phyloP scores from a whole-genome alignment of 1,140 invertebrate genomes.

The Psilanteris sp. region DNA sequence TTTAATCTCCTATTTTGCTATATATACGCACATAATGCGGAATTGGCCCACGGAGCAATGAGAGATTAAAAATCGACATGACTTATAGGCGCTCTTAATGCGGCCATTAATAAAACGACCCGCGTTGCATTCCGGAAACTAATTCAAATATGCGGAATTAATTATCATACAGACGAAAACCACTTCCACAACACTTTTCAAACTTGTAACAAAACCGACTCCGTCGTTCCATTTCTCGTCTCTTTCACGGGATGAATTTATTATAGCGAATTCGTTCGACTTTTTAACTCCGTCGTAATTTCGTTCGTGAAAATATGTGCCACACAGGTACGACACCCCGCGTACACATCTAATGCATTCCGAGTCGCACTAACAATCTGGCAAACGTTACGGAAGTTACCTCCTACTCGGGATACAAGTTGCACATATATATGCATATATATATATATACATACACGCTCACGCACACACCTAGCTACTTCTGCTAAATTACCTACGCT shows the following conservation, averaged over 20 bases:
- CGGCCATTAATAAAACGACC: conserved; percentile 9
- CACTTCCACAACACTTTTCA: conserved; percentile 22
- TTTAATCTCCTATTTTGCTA: no score
- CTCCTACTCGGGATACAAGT: conserved; percentile 32
- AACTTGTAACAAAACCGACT: conserved; percentile 41
- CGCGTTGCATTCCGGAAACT: no score
- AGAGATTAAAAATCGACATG: not conserved
- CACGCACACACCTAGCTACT: conserved; percentile 14
- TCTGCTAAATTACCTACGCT: conserved; percentile 58
- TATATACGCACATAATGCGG: no score
- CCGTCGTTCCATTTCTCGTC: not conserved
- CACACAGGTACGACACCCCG: conserved; percentile 28
- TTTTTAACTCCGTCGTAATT: conserved; percentile 45
- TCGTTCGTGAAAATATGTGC: conserved; percentile 38
- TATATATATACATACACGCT: no score
- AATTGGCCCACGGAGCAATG: not conserved
- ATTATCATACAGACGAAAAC: conserved; percentile 21
- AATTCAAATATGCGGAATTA: conserved; percentile 28
- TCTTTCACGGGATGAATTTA: conserved; percentile 40
- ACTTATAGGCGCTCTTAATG: not conserved
- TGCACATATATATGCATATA: conserved; percentile 1
- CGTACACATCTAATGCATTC: conserved; percentile 52
- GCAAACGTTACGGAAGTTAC: conserved; percentile 60
- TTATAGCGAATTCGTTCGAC: conserved; percentile 35
- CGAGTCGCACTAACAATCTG: conserved; percentile 58